These are phyloP conservation scores for Criorhina ranunculi DNA, from an alignment of 2,888 invertebrate genomes.

Conservation along the genomic window DNA sequence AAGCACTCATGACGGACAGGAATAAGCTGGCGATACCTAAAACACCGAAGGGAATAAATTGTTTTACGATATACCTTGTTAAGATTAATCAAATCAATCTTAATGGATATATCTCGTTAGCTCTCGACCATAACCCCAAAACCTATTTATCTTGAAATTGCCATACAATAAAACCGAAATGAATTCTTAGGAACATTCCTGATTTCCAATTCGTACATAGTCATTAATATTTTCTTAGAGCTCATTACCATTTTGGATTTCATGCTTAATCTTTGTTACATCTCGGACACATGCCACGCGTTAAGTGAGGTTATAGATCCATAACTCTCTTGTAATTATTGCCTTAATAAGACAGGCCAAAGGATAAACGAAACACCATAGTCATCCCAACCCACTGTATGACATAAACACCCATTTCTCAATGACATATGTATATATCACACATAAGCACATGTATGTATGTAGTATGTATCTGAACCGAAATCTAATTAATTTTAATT, in stretches of 20 bases:
- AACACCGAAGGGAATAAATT: no score
- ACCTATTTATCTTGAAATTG: background rate
- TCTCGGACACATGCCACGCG: constrained; percentile 16
- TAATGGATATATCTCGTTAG: no score
- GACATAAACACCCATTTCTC: constrained; percentile 11
- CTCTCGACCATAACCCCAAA: no score
- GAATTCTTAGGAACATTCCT: background rate
- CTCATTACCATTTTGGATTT: background rate
- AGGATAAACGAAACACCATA: constrained; percentile 7
- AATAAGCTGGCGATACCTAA: no score
- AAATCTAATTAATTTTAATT: constrained; percentile 65
- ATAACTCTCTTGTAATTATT: constrained; percentile 25
- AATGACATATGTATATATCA: constrained; percentile 6
- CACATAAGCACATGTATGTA: constrained; percentile 22
- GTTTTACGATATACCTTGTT: no score
- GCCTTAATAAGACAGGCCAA: constrained; percentile 35
- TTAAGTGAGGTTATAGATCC: constrained; percentile 15
- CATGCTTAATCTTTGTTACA: constrained; percentile 6
- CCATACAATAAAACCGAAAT: background rate
- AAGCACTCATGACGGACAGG: no score
- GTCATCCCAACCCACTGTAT: background rate
- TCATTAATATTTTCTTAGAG: constrained; percentile 1
- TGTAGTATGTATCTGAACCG: no score
- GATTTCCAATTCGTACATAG: background rate
- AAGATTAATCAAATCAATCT: no score